Percentiles rank a stretch among this genome's conserved stretches.
These are phyloP conservation scores for Cabera pusaria DNA, from an alignment of 2,888 invertebrate genomes.

Conservation along the genomic window DNA sequence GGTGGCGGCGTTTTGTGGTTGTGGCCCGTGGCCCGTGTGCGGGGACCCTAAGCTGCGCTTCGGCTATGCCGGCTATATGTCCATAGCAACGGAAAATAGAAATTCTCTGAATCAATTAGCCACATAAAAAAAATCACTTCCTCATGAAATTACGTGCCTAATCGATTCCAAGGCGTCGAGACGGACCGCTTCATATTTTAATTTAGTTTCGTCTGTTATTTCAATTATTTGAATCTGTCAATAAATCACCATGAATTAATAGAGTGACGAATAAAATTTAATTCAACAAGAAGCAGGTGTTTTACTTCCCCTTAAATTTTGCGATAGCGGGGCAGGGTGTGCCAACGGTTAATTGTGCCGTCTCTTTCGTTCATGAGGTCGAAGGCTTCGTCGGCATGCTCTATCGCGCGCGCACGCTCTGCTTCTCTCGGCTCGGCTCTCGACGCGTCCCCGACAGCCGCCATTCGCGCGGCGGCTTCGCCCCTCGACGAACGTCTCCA, in stretches of 20 bases:
- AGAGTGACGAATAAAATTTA: slow-evolving; percentile 39
- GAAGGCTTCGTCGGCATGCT: slow-evolving; percentile 27
- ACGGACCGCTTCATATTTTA: slow-evolving; percentile 8
- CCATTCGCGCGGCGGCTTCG: slow-evolving; percentile 65
- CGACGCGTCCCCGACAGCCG: slow-evolving; percentile 13
- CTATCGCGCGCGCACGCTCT: slow-evolving; percentile 55
- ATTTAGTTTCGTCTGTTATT: no score
- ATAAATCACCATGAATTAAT: slow-evolving; percentile 14
- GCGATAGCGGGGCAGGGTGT: slow-evolving; percentile 47
- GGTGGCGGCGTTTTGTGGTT: no score
- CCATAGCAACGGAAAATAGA: slow-evolving; percentile 12
- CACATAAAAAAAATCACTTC: slow-evolving; percentile 18
- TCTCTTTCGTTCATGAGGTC: slow-evolving; percentile 39
- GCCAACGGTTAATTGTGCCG: slow-evolving; percentile 50
- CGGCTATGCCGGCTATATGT: no score
- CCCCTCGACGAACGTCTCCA: slow-evolving; percentile 49
- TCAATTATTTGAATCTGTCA: slow-evolving; percentile 3
- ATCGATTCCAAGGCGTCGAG: slow-evolving; percentile 21
- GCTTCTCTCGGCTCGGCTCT: slow-evolving; percentile 59
- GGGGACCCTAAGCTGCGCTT: no score
- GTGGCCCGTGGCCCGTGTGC: no score
- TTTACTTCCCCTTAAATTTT: slow-evolving; percentile 55
- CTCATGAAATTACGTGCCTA: slow-evolving; percentile 22
- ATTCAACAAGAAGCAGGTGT: slow-evolving; percentile 52
- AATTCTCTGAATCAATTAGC: slow-evolving; percentile 12